Evolutionary conservation across 2,797 vertebrate genomes (phyloP).

Genomic region (Echeneis naucrates): DNA sequence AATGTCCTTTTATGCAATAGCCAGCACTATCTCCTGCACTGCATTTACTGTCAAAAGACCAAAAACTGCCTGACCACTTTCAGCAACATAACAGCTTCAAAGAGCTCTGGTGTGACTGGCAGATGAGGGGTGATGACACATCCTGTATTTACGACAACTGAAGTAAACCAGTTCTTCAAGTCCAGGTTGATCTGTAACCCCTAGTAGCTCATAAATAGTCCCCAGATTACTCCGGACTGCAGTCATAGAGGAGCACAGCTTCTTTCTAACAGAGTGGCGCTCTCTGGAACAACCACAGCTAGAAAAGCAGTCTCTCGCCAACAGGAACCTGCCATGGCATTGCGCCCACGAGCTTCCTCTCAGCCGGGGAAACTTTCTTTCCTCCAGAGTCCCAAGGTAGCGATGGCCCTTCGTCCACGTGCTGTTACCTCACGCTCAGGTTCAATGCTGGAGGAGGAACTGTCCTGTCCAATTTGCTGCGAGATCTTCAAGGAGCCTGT

Average conservation of each 20-base stretch:
- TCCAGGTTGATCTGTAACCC: slow-evolving; percentile 65
- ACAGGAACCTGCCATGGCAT: slow-evolving; percentile 69
- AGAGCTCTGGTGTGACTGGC: slow-evolving; percentile 4
- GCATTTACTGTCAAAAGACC: slow-evolving; percentile 17
- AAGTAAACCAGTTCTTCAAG: slow-evolving; percentile 74
- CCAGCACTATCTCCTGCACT: not conserved
- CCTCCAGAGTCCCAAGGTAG: slow-evolving; percentile 69
- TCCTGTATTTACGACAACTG: slow-evolving; percentile 68
- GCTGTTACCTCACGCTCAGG: slow-evolving; percentile 73
- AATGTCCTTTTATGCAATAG: not conserved
- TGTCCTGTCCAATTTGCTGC: slow-evolving; percentile 86
- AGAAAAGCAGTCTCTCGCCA: slow-evolving; percentile 7
- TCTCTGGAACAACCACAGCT: not conserved
- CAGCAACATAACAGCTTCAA: slow-evolving; percentile 8
- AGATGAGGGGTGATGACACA: slow-evolving; percentile 35
- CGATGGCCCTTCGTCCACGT: slow-evolving; percentile 66
- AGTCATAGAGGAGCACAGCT: slow-evolving; percentile 14
- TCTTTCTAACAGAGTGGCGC: not conserved
- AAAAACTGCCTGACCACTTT: not conserved
- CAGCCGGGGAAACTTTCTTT: slow-evolving; percentile 81
- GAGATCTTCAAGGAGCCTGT: slow-evolving; percentile 87
- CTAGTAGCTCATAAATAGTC: slow-evolving; percentile 37
- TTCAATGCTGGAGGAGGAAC: slow-evolving; percentile 82
- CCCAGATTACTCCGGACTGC: slow-evolving; percentile 38
- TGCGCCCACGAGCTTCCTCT: slow-evolving; percentile 83